Percentiles rank a stretch among this genome's conserved stretches.
phyloP scores from a whole-genome alignment of 1,140 invertebrate species.

The Heliconius hermathena region DNA sequence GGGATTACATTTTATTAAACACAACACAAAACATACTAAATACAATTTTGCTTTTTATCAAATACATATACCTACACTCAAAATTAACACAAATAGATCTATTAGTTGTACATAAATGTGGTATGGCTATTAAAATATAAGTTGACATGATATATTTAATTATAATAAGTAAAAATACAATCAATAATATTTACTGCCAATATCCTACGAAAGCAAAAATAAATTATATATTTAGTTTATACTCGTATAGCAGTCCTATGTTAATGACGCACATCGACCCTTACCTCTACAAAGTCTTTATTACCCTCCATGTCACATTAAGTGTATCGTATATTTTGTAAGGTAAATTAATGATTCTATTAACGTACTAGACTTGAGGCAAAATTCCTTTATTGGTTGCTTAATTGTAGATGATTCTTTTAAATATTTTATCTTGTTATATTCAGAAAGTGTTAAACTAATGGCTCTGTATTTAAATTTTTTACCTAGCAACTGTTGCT shows the following conservation, averaged over 20 bases:
- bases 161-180: background rate
- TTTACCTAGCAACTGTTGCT: background rate
- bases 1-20: slow-evolving; percentile 16
- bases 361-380: background rate
- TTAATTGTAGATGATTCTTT: background rate
- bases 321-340: slow-evolving; percentile 6
- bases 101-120: too few relatives aligned
- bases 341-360: background rate
- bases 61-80: too few relatives aligned
- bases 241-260: background rate
- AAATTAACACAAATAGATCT: too few relatives aligned
- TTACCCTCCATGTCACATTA: slow-evolving; percentile 10
- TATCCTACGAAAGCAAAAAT: slow-evolving; percentile 1
- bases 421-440: background rate
- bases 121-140: too few relatives aligned
- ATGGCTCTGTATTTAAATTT: too few relatives aligned
- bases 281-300: slow-evolving; percentile 21
- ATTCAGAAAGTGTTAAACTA: background rate
- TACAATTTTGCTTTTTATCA: background rate
- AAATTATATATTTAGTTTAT: slow-evolving; percentile 4
- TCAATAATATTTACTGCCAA: background rate
- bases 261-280: slow-evolving; percentile 21
- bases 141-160: background rate
- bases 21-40: background rate
- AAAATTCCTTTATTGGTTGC: background rate